Evolutionary conservation across 2,113 vertebrate genomes (phyloP), one percentile per base, ranked within the genome.

Genomic region (Mastomys natalensis): DNA sequence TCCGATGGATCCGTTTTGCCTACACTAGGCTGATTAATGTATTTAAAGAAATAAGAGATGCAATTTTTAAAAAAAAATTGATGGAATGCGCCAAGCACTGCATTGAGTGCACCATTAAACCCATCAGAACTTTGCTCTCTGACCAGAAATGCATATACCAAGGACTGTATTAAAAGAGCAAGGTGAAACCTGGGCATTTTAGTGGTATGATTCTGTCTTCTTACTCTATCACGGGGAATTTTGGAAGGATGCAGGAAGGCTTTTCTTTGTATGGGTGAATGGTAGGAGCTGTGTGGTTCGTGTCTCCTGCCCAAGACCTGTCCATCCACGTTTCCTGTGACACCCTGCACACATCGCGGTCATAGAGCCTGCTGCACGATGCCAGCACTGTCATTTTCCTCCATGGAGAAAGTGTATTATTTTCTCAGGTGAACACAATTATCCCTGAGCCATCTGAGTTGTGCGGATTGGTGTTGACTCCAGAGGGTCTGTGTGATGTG

Each of bases 1-100:
- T 99, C 98, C 99, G 95, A 99, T 99, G 98, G 99, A 99, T 99
- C 98, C 98, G 98, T 99, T 99, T 99, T 99, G 98, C 98, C 99
- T 99, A 98, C 98, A 99, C 98, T 98, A 98, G 98, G 97, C 98
- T 98, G 99, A 99, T 99, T 99, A 99, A 99, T 98, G 98, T 98
- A 99, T 99, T 99, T 99, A 99, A 98, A 98, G 99, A 99, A 99
- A 99, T 98, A 98, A 99, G 98, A 99, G 98, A 99, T 98, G 98
- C 98, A 99, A 99, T 99, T 99, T 99, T 96, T 24, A 60, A 98
- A 98, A 97, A 98, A 97, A 98, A 97, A 97, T 98, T 98, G 98
- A 99, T 99, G 98, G 98, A 99, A 99, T 98, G 98, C 97, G 91
- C 98, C 97, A 98, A 98, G 98, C 98, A 98, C 98, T 98, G 98